Evolutionary conservation across 23 tunicate species (phyloP).

Genomic region (Trididemnum miniatum): DNA sequence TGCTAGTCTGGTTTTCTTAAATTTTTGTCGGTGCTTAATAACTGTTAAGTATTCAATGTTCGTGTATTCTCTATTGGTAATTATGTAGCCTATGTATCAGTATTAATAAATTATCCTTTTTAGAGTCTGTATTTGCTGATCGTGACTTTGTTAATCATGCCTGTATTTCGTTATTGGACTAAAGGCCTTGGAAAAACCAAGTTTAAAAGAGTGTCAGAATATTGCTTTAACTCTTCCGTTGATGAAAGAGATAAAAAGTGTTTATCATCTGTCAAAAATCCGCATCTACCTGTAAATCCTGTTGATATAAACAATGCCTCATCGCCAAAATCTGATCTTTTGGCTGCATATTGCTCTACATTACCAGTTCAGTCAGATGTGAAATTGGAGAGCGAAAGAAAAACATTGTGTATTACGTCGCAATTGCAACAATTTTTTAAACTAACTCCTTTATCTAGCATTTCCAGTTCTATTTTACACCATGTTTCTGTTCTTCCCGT

Average conservation of each 20-base stretch:
- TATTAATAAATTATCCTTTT: too few species aligned
- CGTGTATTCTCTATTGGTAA: too few species aligned
- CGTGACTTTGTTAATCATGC: too few species aligned
- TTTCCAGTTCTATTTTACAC: not conserved
- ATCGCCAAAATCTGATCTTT: not conserved
- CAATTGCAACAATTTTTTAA: too few species aligned
- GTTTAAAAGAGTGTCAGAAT: slow-evolving; percentile 11
- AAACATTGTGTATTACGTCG: not conserved
- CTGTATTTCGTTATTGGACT: slow-evolving; percentile 3
- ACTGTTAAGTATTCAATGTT: too few species aligned
- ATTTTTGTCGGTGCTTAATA: too few species aligned
- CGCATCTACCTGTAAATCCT: not conserved
- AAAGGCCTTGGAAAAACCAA: slow-evolving; percentile 6
- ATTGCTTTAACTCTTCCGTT: not conserved
- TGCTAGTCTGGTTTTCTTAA: too few species aligned
- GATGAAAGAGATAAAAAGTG: not conserved
- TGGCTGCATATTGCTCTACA: not conserved
- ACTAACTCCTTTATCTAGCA: not conserved
- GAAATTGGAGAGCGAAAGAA: not conserved
- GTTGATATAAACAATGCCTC: not conserved
- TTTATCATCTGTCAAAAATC: not conserved
- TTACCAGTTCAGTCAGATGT: not conserved
- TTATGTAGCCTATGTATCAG: too few species aligned
- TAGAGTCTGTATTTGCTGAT: too few species aligned
- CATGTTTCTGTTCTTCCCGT: not conserved